Percentiles rank a stretch among this genome's conserved stretches.
These are phyloP conservation scores for Heliconius hewitsoni DNA, from an alignment of 1,140 invertebrate species.

Conservation along the genomic window DNA sequence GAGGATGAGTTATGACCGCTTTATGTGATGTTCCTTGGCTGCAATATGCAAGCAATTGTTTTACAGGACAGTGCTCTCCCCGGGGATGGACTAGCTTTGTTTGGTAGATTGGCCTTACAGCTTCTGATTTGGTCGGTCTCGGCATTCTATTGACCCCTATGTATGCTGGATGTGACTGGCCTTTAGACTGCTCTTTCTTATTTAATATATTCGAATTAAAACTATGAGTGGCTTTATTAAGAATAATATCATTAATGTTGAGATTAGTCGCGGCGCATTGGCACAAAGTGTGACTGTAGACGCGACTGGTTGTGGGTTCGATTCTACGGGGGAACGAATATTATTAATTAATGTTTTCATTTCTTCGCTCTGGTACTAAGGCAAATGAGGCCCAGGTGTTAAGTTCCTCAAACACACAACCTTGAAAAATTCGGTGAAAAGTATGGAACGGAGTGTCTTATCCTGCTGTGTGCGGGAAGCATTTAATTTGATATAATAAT, in stretches of 20 bases:
- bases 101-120: slow-evolving; percentile 18
- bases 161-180: background rate
- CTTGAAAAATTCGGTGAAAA: no score
- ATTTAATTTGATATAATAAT: background rate
- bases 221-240: background rate
- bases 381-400: no score
- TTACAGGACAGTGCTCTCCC: slow-evolving; percentile 26
- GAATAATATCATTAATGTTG: background rate
- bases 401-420: no score
- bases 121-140: slow-evolving; percentile 18
- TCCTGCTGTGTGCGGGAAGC: no score
- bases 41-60: slow-evolving; percentile 25
- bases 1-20: slow-evolving; percentile 18
- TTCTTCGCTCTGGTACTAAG: no score
- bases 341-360: no score
- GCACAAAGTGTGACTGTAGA: no score
- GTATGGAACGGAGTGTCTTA: no score
- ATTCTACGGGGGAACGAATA: no score
- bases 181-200: slow-evolving; percentile 1
- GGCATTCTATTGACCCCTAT: slow-evolving; percentile 13
- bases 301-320: no score
- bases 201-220: background rate
- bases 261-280: no score
- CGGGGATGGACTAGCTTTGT: slow-evolving; percentile 23
- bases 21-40: slow-evolving; percentile 16